These are phyloP conservation scores for Sebastes oblongus DNA, from an alignment of 2,797 vertebrate species.

Conservation along the genomic window DNA sequence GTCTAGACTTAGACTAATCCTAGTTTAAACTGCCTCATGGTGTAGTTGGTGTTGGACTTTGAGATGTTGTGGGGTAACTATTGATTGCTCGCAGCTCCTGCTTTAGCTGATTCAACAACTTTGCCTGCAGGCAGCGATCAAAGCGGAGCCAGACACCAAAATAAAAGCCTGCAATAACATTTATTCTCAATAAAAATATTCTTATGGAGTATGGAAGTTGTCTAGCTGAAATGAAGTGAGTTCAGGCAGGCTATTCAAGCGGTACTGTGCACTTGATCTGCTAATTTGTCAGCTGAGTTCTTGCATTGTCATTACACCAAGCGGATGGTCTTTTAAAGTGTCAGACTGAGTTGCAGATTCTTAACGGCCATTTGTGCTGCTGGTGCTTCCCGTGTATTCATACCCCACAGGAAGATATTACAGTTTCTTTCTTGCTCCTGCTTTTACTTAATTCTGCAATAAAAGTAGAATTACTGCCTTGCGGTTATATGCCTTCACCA, in stretches of 20 bases:
- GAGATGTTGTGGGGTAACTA: neutral
- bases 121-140: neutral
- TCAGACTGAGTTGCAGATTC: neutral
- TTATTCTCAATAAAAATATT: neutral
- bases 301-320: neutral
- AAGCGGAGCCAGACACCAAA: neutral
- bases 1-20: constrained; percentile 1
- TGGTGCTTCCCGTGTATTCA: neutral
- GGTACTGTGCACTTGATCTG: neutral
- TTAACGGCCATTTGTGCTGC: neutral
- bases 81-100: neutral
- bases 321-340: neutral
- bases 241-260: neutral
- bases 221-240: neutral
- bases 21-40: neutral
- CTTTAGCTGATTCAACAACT: constrained; percentile 4
- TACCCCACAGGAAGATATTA: neutral
- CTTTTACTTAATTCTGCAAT: neutral
- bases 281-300: neutral
- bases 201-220: neutral
- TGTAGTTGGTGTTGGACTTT: neutral
- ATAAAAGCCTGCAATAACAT: neutral
- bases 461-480: too few species aligned
- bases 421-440: neutral
- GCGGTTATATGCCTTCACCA: too few species aligned